Percentiles rank a stretch among this genome's conserved stretches.
phyloP scores from a whole-genome alignment of 30 jellyfish, hydroid and myxozoan genomes.

The Cassiopea andromeda region DNA sequence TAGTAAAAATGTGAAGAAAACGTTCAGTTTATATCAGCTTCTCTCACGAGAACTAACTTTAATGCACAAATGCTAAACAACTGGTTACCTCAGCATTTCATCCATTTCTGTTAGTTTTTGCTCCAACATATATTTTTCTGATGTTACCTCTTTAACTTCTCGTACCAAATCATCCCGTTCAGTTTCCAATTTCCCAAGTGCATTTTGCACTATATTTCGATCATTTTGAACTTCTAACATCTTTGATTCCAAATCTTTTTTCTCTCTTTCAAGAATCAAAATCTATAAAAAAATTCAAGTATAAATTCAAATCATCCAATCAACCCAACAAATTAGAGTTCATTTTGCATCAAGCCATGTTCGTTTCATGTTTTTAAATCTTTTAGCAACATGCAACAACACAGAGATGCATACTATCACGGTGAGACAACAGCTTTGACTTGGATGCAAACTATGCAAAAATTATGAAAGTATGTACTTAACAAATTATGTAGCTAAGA shows the following conservation, averaged over 20 bases:
- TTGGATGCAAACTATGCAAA: no score
- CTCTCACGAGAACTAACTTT: no score
- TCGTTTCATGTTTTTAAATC: background rate
- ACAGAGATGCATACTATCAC: no score
- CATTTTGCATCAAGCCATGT: background rate
- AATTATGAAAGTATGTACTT: no score
- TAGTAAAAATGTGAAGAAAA: no score
- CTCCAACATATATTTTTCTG: slow-evolving; percentile 76
- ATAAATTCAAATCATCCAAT: no score
- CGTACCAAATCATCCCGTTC: slow-evolving; percentile 88
- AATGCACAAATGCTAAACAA: no score
- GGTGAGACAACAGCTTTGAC: no score
- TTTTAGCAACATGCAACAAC: no score
- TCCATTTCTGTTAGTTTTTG: slow-evolving; percentile 87
- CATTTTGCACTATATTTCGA: slow-evolving; percentile 69
- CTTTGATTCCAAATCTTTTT: slow-evolving; percentile 82
- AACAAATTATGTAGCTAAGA: no score
- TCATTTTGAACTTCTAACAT: slow-evolving; percentile 74
- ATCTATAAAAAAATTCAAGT: slow-evolving; percentile 40
- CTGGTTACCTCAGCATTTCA: slow-evolving; percentile 82
- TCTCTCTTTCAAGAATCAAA: slow-evolving; percentile 87
- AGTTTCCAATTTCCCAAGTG: slow-evolving; percentile 75
- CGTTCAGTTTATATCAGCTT: no score
- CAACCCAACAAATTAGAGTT: no score
- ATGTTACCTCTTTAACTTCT: slow-evolving; percentile 81